Evolutionary conservation across 2,888 invertebrate species (phyloP).

Genomic region (Sinhomidia bicolor): DNA sequence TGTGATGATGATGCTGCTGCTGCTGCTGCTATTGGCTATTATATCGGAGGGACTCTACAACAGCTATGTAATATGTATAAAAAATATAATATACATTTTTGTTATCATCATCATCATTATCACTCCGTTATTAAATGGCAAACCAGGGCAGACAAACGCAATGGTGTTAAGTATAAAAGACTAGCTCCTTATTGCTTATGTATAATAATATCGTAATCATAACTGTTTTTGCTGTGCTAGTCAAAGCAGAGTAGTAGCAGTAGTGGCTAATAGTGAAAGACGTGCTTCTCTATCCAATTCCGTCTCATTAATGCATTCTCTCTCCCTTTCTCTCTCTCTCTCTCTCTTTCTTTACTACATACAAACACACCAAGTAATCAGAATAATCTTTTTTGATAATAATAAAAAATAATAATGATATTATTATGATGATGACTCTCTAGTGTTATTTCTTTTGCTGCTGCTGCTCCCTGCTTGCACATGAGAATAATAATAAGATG

Average conservation of each 20-base stretch:
- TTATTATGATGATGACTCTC: background rate
- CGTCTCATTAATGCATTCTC: background rate
- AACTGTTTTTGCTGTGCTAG: no score
- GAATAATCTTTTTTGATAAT: constrained; percentile 27
- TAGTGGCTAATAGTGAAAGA: constrained; percentile 14
- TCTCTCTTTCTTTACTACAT: no score
- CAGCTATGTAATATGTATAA: background rate
- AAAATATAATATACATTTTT: no score
- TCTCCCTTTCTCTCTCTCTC: no score
- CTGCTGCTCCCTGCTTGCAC: constrained; percentile 6
- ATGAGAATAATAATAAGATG: background rate
- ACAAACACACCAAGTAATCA: constrained; percentile 31
- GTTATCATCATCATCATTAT: background rate
- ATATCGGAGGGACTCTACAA: no score
- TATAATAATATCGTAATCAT: no score
- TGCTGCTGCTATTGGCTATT: no score
- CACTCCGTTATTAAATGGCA: background rate
- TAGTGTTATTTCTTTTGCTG: no score
- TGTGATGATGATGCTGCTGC: background rate
- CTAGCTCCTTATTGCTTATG: no score
- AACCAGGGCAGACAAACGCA: background rate
- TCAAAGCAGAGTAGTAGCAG: no score
- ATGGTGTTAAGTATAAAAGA: no score
- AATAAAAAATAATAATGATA: constrained; percentile 3
- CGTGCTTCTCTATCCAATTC: constrained; percentile 22